Conservation (phyloP, 2,797 vertebrate species). For the Esox lucius region DNA sequence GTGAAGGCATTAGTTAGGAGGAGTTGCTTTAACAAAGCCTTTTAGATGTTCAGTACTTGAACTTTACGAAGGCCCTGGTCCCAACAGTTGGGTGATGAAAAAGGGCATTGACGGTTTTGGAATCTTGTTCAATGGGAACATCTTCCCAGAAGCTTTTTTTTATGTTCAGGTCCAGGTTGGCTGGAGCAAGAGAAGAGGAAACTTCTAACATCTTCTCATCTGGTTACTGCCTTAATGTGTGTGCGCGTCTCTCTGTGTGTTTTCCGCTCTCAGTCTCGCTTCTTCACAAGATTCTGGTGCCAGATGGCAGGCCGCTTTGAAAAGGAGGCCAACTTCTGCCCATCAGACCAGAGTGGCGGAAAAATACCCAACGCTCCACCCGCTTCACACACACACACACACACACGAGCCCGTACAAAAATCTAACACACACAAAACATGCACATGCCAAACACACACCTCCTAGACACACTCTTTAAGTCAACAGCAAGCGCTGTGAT, state of each 20-base stretch:
- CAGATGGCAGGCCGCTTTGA: slow-evolving; percentile 76
- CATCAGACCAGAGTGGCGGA: slow-evolving; percentile 69
- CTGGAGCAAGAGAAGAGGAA: slow-evolving; percentile 4
- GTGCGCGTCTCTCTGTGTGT: slow-evolving; percentile 65
- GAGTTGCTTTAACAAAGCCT: too few relatives aligned
- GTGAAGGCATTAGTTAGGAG: too few relatives aligned
- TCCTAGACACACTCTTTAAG: neutral
- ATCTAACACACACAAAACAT: neutral
- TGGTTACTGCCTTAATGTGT: slow-evolving; percentile 69
- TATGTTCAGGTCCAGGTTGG: neutral
- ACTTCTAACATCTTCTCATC: slow-evolving; percentile 69
- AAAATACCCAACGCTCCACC: slow-evolving; percentile 65
- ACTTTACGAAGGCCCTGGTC: neutral
- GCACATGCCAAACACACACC: neutral
- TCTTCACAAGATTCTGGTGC: slow-evolving; percentile 72
- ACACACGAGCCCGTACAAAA: neutral
- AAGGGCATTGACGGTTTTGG: neutral
- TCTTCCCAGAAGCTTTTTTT: neutral
- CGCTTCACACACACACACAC: slow-evolving; percentile 20
- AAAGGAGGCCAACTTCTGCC: slow-evolving; percentile 77
- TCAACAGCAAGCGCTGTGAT: neutral
- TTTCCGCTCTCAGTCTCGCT: slow-evolving; percentile 55
- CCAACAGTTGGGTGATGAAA: neutral
- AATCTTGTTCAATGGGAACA: neutral
- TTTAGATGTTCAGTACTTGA: neutral